A percentile compares a stretch with the other conserved stretches of the same genome.
Evolutionary conservation across 64 coral and sea anemone species (phyloP).

Genomic region (Stylophora pistillata): DNA sequence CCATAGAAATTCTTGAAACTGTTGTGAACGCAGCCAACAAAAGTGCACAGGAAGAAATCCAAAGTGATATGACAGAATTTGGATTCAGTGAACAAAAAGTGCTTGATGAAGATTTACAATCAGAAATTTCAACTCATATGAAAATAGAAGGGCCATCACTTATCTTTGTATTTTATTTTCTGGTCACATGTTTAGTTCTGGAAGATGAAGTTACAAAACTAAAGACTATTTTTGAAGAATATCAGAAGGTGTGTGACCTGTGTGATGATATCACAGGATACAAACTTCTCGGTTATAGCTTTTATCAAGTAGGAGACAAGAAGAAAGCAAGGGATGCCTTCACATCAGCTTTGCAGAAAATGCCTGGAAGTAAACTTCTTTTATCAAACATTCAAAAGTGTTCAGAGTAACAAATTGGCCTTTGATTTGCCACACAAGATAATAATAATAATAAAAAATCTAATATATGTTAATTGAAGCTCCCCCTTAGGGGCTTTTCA

Average conservation of each 20-base stretch:
- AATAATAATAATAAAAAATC: no score
- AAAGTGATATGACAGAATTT: conserved; percentile 46
- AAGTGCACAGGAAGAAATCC: conserved; percentile 48
- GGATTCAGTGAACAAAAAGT: conserved; percentile 48
- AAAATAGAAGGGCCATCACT: conserved; percentile 52
- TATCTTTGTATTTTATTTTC: conserved; percentile 43
- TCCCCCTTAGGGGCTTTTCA: no score
- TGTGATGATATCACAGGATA: conserved; percentile 57
- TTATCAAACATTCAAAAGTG: conserved; percentile 56
- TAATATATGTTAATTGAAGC: no score
- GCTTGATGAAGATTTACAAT: conserved; percentile 55
- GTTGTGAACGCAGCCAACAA: conserved; percentile 14
- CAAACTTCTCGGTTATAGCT: conserved; percentile 61
- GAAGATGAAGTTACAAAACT: conserved; percentile 30
- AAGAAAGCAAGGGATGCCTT: conserved; percentile 42
- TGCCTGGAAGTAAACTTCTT: conserved; percentile 54
- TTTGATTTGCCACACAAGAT: conserved; percentile 13
- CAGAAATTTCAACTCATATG: conserved; percentile 53
- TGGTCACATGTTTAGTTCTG: conserved; percentile 43
- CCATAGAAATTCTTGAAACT: conserved; percentile 49
- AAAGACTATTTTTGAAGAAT: conserved; percentile 25
- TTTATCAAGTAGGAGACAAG: conserved; percentile 51
- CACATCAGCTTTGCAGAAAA: conserved; percentile 48
- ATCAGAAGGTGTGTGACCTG: conserved; percentile 49
- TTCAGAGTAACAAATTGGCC: conserved; percentile 31